Percentiles rank a stretch among this genome's conserved stretches.
Conservation (phyloP, 2,797 vertebrate genomes). For the Lates japonicus region DNA sequence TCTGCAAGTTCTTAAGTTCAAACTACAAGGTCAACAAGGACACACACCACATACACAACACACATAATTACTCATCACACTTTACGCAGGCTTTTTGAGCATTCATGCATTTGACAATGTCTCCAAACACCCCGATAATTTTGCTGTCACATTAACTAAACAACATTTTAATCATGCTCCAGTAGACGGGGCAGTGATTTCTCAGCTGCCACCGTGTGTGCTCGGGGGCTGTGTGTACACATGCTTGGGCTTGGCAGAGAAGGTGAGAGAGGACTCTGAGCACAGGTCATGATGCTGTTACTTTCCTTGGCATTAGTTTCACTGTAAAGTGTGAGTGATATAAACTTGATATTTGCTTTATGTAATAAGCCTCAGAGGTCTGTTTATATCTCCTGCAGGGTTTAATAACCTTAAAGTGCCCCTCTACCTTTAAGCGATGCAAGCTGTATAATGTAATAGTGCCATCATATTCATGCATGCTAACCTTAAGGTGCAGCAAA, state of each 20-base stretch:
- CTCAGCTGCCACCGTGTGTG: slow-evolving; percentile 26
- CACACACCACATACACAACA: background rate
- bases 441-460: slow-evolving; percentile 1
- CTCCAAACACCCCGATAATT: slow-evolving; percentile 47
- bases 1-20: slow-evolving; percentile 25
- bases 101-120: slow-evolving; percentile 28
- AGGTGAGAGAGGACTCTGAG: slow-evolving; percentile 55
- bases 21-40: slow-evolving; percentile 39
- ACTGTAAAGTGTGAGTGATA: slow-evolving; percentile 71
- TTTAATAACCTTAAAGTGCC: slow-evolving; percentile 47
- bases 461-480: background rate
- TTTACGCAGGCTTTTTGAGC: slow-evolving; percentile 12
- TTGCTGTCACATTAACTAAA: slow-evolving; percentile 73
- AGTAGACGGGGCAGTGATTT: slow-evolving; percentile 47
- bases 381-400: slow-evolving; percentile 53
- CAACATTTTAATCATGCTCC: slow-evolving; percentile 53
- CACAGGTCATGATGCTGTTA: slow-evolving; percentile 50
- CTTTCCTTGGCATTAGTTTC: slow-evolving; percentile 68
- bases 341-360: slow-evolving; percentile 70
- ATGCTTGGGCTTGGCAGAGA: slow-evolving; percentile 59
- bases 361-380: slow-evolving; percentile 53
- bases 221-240: slow-evolving; percentile 27
- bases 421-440: slow-evolving; percentile 11
- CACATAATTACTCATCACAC: background rate
- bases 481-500: slow-evolving; percentile 5